phyloP scores from a whole-genome alignment of 2,888 invertebrate genomes.

The Phortica okadai region DNA sequence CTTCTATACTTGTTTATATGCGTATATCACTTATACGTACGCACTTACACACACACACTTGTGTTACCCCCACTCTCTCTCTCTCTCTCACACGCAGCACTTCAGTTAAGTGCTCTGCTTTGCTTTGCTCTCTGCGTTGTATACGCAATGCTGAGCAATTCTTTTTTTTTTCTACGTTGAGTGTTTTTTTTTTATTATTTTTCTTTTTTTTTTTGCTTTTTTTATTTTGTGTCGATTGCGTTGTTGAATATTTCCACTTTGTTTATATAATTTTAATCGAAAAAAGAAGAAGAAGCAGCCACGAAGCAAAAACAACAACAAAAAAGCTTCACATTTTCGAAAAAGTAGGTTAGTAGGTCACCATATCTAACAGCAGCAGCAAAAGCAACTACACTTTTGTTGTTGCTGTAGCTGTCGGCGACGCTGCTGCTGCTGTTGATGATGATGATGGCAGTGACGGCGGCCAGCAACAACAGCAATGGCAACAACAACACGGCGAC shows the following conservation, averaged over 20 bases:
- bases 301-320: constrained; percentile 49
- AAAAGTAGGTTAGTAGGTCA: constrained; percentile 90
- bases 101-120: neutral
- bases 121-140: constrained; percentile 38
- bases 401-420: constrained; percentile 2
- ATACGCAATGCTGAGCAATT: constrained; percentile 47
- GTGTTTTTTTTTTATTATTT: constrained; percentile 47
- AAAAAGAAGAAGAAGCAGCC: constrained; percentile 39
- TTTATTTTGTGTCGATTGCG: constrained; percentile 67
- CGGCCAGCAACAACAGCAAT: constrained; percentile 61
- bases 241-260: constrained; percentile 71
- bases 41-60: neutral
- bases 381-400: constrained; percentile 7
- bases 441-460: constrained; percentile 10
- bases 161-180: constrained; percentile 14
- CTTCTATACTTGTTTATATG: neutral
- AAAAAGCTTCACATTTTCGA: constrained; percentile 75
- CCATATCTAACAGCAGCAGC: constrained; percentile 70
- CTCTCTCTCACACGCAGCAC: neutral
- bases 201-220: constrained; percentile 59
- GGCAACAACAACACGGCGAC: constrained; percentile 30
- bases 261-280: constrained; percentile 73
- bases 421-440: constrained; percentile 1
- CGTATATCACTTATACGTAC: constrained; percentile 11
- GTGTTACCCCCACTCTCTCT: constrained; percentile 12